Evolutionary conservation across 2,113 vertebrate species (phyloP).

Genomic region (Scatophagus argus): DNA sequence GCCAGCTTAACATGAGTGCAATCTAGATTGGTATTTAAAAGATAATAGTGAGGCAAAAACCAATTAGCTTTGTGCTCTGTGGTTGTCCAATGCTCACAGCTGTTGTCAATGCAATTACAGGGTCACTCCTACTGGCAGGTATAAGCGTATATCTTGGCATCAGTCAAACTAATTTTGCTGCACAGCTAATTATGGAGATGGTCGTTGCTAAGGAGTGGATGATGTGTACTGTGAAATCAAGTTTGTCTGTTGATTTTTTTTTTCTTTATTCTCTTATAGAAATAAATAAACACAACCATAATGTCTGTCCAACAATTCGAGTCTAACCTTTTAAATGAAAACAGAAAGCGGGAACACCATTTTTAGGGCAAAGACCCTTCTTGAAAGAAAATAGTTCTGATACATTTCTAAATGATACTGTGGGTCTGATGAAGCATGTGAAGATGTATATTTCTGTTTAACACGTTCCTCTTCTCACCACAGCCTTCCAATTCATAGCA

Average conservation of each 20-base stretch:
- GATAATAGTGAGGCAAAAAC: slow-evolving; percentile 74
- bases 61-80: slow-evolving; percentile 76
- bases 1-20: slow-evolving; percentile 58
- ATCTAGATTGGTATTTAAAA: slow-evolving; percentile 81
- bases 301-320: background rate
- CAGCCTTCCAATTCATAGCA: background rate
- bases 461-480: background rate
- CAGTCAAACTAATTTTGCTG: slow-evolving; percentile 39
- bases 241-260: background rate
- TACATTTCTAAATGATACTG: background rate
- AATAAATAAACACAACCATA: background rate
- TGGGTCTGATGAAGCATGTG: background rate
- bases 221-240: background rate
- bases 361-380: background rate
- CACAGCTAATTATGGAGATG: slow-evolving; percentile 45
- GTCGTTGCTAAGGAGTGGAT: slow-evolving; percentile 19
- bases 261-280: background rate
- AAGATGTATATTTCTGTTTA: background rate
- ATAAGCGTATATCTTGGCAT: slow-evolving; percentile 34
- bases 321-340: background rate
- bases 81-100: slow-evolving; percentile 51
- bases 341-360: background rate
- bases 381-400: background rate
- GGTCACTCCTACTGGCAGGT: slow-evolving; percentile 52
- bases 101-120: slow-evolving; percentile 70